These are phyloP conservation scores for Passer montanus DNA, from an alignment of 2,113 vertebrate genomes.

Conservation along the genomic window DNA sequence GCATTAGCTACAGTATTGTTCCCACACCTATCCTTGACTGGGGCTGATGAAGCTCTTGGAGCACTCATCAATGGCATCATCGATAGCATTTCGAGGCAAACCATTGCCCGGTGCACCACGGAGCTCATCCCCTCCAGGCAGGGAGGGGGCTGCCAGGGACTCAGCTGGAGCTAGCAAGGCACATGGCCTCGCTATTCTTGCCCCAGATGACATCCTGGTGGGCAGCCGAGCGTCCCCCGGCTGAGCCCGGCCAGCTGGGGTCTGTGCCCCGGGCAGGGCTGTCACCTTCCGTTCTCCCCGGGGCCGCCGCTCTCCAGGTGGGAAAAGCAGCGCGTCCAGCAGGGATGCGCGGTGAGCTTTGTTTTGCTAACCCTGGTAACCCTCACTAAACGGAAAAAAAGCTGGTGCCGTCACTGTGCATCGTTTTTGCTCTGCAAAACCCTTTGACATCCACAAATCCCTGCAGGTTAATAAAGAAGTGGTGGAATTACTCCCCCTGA, in stretches of 20 bases:
- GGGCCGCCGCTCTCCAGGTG: neutral
- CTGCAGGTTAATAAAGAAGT: neutral
- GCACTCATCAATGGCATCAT: neutral
- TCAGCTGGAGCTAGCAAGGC: slow-evolving; percentile 66
- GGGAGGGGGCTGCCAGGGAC: slow-evolving; percentile 2
- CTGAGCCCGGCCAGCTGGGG: neutral
- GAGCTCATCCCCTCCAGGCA: slow-evolving; percentile 39
- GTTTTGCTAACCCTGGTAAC: neutral
- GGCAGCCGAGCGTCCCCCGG: neutral
- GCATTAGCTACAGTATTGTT: neutral
- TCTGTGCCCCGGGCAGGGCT: neutral
- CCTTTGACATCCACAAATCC: neutral
- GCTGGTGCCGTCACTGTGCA: neutral
- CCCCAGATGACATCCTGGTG: neutral
- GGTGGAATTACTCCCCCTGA: neutral
- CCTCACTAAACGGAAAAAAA: neutral
- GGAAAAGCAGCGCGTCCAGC: neutral
- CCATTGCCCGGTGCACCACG: neutral
- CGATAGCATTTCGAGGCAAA: neutral
- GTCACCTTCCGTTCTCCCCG: neutral
- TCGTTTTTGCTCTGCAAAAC: neutral
- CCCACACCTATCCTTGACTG: neutral
- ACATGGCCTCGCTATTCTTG: slow-evolving; percentile 17
- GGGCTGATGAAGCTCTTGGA: neutral
- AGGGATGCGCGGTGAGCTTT: neutral